Conservation (phyloP, 35 echinoderm and acorn worm species). For the Heliocidaris tuberculata region DNA sequence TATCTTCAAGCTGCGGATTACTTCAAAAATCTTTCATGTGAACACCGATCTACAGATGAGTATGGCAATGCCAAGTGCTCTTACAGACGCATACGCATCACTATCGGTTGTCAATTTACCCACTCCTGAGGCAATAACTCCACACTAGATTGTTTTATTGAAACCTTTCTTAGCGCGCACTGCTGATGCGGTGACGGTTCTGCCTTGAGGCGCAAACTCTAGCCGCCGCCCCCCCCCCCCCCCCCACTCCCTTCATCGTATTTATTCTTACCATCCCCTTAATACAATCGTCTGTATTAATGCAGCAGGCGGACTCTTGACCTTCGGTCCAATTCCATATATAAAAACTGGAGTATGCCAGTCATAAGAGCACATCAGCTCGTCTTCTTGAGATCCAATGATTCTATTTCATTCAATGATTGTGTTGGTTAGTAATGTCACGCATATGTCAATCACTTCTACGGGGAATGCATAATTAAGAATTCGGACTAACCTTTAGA, state of each 20-base stretch:
- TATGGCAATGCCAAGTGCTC: background rate
- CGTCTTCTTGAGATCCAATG: too few relatives aligned
- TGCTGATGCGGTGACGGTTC: constrained; percentile 13
- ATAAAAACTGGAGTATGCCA: background rate
- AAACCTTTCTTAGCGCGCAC: constrained; percentile 32
- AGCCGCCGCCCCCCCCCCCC: background rate
- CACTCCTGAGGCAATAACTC: background rate
- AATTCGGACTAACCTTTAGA: too few relatives aligned
- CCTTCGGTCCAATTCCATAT: background rate
- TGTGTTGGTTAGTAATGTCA: too few relatives aligned
- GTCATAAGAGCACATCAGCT: too few relatives aligned
- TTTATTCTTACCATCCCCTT: background rate
- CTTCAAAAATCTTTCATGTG: background rate
- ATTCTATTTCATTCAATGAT: too few relatives aligned
- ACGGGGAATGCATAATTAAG: too few relatives aligned
- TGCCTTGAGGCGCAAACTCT: background rate
- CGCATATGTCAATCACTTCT: too few relatives aligned
- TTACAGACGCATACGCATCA: background rate
- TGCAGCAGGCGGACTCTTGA: background rate
- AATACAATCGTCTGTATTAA: background rate
- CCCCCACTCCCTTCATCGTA: background rate
- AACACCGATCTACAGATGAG: background rate
- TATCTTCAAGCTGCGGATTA: background rate
- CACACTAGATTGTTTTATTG: constrained; percentile 23
- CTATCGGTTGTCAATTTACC: constrained; percentile 2